Evolutionary conservation across 2,888 invertebrate species (phyloP).

Genomic region (Diaperis boleti): DNA sequence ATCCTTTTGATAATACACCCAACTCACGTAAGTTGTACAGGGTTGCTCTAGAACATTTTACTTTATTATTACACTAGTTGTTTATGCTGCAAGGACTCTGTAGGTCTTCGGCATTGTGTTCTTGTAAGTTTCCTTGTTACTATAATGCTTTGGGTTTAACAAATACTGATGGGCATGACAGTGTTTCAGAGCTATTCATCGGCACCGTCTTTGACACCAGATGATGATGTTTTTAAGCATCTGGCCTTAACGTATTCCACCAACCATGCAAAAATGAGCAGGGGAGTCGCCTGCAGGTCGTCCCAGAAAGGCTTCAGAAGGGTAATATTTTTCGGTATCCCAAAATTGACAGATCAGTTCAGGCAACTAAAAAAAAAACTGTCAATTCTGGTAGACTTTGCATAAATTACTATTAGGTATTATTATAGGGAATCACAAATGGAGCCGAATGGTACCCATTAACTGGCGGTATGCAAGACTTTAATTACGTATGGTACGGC

Average conservation of each 20-base stretch:
- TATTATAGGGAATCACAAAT: slow-evolving; percentile 86
- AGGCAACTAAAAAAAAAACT: too few species aligned
- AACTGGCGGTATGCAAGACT: slow-evolving; percentile 94
- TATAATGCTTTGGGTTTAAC: slow-evolving; percentile 13
- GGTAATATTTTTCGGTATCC: slow-evolving; percentile 53
- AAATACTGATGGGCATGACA: slow-evolving; percentile 59
- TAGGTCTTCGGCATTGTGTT: slow-evolving; percentile 79
- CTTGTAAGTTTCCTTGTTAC: slow-evolving; percentile 71
- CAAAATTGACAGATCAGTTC: too few species aligned
- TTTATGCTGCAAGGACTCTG: slow-evolving; percentile 75
- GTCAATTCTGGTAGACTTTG: background rate
- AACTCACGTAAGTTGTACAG: slow-evolving; percentile 83
- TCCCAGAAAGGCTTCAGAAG: slow-evolving; percentile 80
- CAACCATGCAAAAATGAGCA: slow-evolving; percentile 90
- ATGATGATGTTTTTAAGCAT: slow-evolving; percentile 92
- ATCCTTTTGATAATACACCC: slow-evolving; percentile 96
- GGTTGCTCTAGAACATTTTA: background rate
- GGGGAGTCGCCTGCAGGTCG: slow-evolving; percentile 84
- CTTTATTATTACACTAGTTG: slow-evolving; percentile 55
- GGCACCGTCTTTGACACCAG: slow-evolving; percentile 86
- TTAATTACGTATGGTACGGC: slow-evolving; percentile 92
- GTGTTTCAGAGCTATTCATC: slow-evolving; percentile 90
- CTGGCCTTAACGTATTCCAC: slow-evolving; percentile 86
- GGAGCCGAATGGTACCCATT: slow-evolving; percentile 95
- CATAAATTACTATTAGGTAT: background rate